phyloP scores from a whole-genome alignment of 2,888 invertebrate species.

The Oscheius sp. region DNA sequence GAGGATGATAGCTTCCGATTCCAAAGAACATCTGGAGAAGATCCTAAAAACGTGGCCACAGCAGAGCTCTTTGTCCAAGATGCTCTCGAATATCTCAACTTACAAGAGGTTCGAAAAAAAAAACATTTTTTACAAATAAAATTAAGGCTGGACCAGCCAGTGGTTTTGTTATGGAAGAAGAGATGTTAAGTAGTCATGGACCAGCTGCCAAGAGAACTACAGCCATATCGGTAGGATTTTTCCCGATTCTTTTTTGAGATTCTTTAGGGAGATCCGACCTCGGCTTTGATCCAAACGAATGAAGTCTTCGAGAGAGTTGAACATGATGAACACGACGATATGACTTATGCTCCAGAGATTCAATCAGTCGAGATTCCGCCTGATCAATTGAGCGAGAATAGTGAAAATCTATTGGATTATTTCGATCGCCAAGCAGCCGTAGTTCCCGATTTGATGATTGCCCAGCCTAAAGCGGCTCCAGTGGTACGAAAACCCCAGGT shows the following conservation, averaged over 20 bases:
- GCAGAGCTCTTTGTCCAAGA: conserved; percentile 64
- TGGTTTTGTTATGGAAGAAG: conserved; percentile 67
- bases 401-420: conserved; percentile 61
- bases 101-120: conserved; percentile 30
- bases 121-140: background rate
- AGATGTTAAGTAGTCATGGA: conserved; percentile 62
- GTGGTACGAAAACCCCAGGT: conserved; percentile 19
- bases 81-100: conserved; percentile 57
- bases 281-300: conserved; percentile 2
- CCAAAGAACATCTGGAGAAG: conserved; percentile 35
- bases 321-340: conserved; percentile 67
- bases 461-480: background rate
- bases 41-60: conserved; percentile 49
- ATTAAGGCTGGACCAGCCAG: conserved; percentile 26
- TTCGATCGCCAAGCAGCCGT: conserved; percentile 51
- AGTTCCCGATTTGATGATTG: background rate
- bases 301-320: conserved; percentile 65
- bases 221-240: background rate
- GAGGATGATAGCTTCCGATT: background rate
- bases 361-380: conserved; percentile 69
- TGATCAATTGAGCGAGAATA: conserved; percentile 67
- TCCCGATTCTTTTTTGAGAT: background rate
- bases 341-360: conserved; percentile 69
- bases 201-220: conserved; percentile 22
- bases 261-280: conserved; percentile 11